phyloP scores from a whole-genome alignment of 2,888 invertebrate species.

The Therioaphis trifolii region DNA sequence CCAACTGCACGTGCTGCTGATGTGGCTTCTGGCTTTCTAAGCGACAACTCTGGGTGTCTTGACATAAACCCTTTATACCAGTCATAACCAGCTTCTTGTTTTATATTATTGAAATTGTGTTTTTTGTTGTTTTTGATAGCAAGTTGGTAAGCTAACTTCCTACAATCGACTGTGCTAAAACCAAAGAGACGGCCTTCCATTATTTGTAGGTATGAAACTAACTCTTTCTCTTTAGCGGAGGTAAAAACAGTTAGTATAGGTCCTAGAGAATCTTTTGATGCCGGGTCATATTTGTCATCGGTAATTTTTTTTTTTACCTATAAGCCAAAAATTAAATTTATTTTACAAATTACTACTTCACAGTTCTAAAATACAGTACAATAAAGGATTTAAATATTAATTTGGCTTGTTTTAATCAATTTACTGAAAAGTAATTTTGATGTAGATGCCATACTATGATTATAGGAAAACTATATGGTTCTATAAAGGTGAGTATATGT shows the following conservation, averaged over 20 bases:
- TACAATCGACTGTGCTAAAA: neutral
- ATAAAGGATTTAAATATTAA: too few relatives aligned
- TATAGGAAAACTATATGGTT: neutral
- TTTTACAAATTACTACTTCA: too few relatives aligned
- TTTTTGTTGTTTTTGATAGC: neutral
- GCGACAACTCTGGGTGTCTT: constrained; percentile 65
- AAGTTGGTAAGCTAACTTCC: neutral
- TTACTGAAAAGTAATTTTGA: neutral
- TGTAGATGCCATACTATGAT: neutral
- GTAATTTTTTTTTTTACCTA: neutral
- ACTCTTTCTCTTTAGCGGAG: neutral
- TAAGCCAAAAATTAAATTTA: neutral
- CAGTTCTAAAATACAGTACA: too few relatives aligned
- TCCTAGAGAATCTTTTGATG: too few relatives aligned
- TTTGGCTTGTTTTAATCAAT: too few relatives aligned
- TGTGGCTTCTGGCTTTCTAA: constrained; percentile 66
- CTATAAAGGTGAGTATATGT: neutral
- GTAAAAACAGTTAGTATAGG: neutral
- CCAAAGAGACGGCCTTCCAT: neutral
- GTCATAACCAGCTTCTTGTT: neutral
- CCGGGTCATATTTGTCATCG: neutral
- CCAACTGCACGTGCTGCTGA: constrained; percentile 67
- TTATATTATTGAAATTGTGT: neutral
- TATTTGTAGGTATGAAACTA: neutral
- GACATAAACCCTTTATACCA: constrained; percentile 39